Evolutionary conservation across 2,888 invertebrate genomes (phyloP), one percentile per base, ranked within the genome.

Genomic region (Orthosia incerta): DNA sequence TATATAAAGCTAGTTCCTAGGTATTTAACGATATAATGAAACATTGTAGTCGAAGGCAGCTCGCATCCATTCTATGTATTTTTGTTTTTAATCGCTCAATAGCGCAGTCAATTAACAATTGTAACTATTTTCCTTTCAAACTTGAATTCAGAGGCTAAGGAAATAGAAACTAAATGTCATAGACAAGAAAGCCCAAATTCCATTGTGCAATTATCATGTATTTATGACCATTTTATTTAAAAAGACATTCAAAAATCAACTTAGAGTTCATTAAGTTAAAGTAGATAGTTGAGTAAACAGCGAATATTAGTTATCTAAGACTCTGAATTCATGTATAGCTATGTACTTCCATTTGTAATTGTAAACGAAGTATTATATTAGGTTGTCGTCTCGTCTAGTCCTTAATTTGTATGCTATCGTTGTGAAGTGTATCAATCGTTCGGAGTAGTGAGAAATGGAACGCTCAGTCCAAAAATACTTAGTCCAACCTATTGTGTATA

Each of bases 101-200:
- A 85, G 79, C 74, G 70, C 83, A 81, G 88, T 88, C 87, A 88
- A 88, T 88, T 88, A 76, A 79, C 53, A 53, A 56, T 79, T 79
- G 53, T 65, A 72, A 74, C 51, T n/a, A 61, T 53, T 57, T 56
- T 65, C 16, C n/a, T 68, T 70, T 53, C 1, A 57, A 57, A 57
- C 26, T 66, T 73, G 45, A 23, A 15, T 74, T 73, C 57, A 73
- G 65, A 46, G 73, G 65, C 50, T 39, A 23, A n/a, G 15, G 18
- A 57, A 45, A 18, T 26, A 26, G 13, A 26, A 31, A 56, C 23
- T 45, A 23, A 18, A 26, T 57, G 15, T 3, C 1, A 3, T n/a
- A 26, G 15, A 0, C 13, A 9, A 18, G 4, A 39, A 48, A 68
- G 31, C 39, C 56, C 15, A n/a, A 50, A 50, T 68, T 68, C 16